Evolutionary conservation across 2,113 vertebrate genomes (phyloP), one percentile per base, ranked within the genome.

Genomic region (Lasiurus borealis): DNA sequence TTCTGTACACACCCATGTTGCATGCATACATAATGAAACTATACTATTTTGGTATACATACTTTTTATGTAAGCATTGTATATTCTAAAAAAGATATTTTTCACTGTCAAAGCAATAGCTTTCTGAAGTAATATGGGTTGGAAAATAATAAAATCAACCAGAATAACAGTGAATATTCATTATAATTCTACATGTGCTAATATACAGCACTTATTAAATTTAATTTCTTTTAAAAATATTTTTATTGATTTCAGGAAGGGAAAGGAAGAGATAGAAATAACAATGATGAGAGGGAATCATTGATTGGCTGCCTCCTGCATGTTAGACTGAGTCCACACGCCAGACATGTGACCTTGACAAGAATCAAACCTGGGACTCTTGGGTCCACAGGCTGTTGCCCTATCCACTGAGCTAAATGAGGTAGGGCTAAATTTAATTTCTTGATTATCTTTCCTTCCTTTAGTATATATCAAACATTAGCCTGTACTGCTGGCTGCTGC

Each of bases 151-250:
- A 90, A 92, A 96, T 40, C 76, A 96, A 34, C 5, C 57, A 94
- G 72, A 92, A 83, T 64, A 94, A 94, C 40, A 93, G 48, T 78
- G 82, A 96, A 89, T 96, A 97, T 97, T 96, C 90, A 97, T 98
- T 97, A 88, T 40, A 96, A 81, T 44, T 93, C 76, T 96, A 96
- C 90, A 96, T 94, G 86, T 75, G 76, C 50, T 97, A 98, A 97
- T 95, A 92, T n/a, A 78, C 57, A 97, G 72, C 82, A 89, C 75
- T 95, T 96, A 97, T 96, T 96, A 96, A 96, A 96, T 96, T 97
- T 95, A 76, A 97, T 95, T 97, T 98, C 93, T 97, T 54, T 57
- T 2, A 57, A 57, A n/a, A 57, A 57, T 57, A 21, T 57, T 57
- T 57, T 57, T 57, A 57, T 57, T 57, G 54, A 57, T 57, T 57